Evolutionary conservation across 2,113 vertebrate genomes (phyloP).

Genomic region (Fregetta grallaria): DNA sequence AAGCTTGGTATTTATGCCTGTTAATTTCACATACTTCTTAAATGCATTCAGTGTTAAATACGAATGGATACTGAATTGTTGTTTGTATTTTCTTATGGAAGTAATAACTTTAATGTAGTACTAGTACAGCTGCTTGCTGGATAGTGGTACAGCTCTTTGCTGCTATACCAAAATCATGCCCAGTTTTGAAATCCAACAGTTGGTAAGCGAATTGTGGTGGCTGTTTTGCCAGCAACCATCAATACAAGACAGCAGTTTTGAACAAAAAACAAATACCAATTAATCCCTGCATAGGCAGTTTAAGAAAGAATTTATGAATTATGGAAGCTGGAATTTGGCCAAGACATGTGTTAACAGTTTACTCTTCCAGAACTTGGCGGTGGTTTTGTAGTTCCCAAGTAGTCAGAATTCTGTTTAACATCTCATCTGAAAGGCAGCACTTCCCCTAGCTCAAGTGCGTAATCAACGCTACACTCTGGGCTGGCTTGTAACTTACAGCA

Average conservation of each 20-base stretch:
- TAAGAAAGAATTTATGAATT: not conserved
- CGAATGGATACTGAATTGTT: not conserved
- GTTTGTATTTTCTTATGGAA: not conserved
- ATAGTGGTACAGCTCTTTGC: not conserved
- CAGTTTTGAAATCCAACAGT: not conserved
- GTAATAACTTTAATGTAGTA: not conserved
- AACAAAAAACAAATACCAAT: not conserved
- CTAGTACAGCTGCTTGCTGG: not conserved
- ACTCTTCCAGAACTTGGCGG: not conserved
- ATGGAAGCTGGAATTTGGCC: not conserved
- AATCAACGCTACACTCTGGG: accelerated
- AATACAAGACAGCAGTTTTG: not conserved
- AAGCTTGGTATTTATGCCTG: not conserved
- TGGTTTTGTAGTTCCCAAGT: not conserved
- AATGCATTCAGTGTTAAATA: not conserved
- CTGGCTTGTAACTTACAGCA: not conserved
- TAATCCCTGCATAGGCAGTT: not conserved
- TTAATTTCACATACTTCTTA: not conserved
- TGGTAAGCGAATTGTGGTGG: not conserved
- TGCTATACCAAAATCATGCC: not conserved
- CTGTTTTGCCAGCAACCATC: not conserved
- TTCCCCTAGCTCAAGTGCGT: not conserved
- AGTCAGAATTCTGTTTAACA: not conserved
- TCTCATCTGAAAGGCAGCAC: not conserved
- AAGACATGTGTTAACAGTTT: not conserved